Evolutionary conservation across 2,797 vertebrate genomes (phyloP), one percentile per base, ranked within the genome.

Genomic region (Alosa sapidissima): DNA sequence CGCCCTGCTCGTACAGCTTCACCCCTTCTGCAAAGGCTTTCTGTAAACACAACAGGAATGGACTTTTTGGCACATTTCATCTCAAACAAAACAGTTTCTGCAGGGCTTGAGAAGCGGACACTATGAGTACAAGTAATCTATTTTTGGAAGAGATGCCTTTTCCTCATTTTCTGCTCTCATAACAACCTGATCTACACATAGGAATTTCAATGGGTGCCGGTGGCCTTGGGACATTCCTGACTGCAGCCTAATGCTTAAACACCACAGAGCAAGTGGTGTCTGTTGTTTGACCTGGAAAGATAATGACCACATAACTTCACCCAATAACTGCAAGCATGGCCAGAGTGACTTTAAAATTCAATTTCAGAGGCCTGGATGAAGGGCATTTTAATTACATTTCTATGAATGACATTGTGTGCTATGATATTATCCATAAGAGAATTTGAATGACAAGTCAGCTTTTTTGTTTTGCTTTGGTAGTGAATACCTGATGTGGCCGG

Each of bases 21-120:
- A 98, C 95, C 1, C 95, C 98, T 0, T 92, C 92, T 68, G 90
- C 92, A 86, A 99, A 99, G 86, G 94, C 94, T 83, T 91, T 96
- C 98, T 99, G 93, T 2, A 92, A 85, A 85, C 0, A 82, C 47
- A 86, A 47, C 55, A 85, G 8, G 58, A 21, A 55, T 19, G 54
- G 54, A 55, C 5, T 21, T 19, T 55, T 55, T 55, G 16, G 21
- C 16, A 55, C 4, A 3, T 21, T 55, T 55, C 3, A 55, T 19
- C 19, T 55, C 19, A 55, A 55, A 19, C 54, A 55, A 55, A 55
- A 55, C 54, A 21, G 54, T 3, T 55, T 55, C 5, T 5, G 19
- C 54, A 55, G 54, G 54, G 54, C 19, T 4, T 21, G 54, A 55
- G 8, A 14, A 55, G 4, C 1, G 21, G 41, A 41, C 41, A 41